Evolutionary conservation across 2,888 invertebrate genomes (phyloP), one percentile per base, ranked within the genome.

Genomic region (Platycheirus albimanus): DNA sequence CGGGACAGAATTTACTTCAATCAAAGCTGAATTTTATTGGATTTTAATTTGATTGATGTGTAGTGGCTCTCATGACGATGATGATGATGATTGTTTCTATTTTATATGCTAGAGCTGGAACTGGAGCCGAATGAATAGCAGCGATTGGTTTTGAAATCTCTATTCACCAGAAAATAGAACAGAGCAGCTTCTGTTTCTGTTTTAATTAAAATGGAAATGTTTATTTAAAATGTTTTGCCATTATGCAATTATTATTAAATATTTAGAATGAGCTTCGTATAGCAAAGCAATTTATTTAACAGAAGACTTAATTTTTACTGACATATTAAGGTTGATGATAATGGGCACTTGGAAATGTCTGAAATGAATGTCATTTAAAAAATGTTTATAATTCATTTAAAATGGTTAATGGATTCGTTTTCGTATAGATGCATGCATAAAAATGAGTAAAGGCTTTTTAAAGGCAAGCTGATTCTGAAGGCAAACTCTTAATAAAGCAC

Each of bases 41-140:
- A 75, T 80, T 80, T 80, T 80, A 80, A 80, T 80, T 80, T 70
- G 80, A 80, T 80, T 80, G 80, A 80, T 80, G 49, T 80, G 49
- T 41, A 66, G 78, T 58, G 51, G 47, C 67, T 61, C 41, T 43
- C 36, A 61, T 30, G n/a, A 49, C 7, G 51, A 49, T 51, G 20
- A 54, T 15, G 7, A 33, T 41, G 75, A 76, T 58, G 75, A 69
- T 69, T 69, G 43, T 45, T 69, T 76, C 45, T 54, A 64, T 72
- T 56, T 20, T 33, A 49, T 19, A 30, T 13, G 6, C 10, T 17
- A 11, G 33, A 30, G 33, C 2, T n/a, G 30, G n/a, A n/a, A n/a
- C n/a, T n/a, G 19, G 11, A 5, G 13, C n/a, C 24, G 17, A 33
- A 33, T 36, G 41, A 49, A 38, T 49, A 43, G 58, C 58, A 67